phyloP scores from a whole-genome alignment of 2,113 vertebrate species.

The rat (Rattus norvegicus) region DNA sequence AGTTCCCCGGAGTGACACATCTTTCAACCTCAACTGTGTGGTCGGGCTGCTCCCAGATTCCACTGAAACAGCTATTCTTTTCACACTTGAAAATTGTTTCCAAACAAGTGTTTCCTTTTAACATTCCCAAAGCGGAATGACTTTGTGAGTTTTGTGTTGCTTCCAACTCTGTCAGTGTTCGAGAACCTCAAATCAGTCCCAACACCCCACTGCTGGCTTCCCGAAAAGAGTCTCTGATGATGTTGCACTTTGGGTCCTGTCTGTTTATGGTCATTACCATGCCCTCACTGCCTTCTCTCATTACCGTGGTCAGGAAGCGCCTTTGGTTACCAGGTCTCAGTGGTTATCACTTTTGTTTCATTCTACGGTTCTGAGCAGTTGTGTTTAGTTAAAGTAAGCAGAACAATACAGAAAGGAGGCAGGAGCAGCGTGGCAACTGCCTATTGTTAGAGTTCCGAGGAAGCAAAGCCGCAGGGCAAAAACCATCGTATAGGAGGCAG shows the following conservation, averaged over 20 bases:
- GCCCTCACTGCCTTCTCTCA: background rate
- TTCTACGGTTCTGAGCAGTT: background rate
- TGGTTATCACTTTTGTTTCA: slow-evolving; percentile 20
- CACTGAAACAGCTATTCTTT: slow-evolving; percentile 56
- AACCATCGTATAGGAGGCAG: slow-evolving; percentile 32
- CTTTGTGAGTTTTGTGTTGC: slow-evolving; percentile 68
- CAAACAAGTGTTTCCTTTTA: slow-evolving; percentile 73
- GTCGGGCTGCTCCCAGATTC: slow-evolving; percentile 57
- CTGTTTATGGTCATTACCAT: slow-evolving; percentile 25
- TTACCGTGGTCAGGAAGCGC: background rate
- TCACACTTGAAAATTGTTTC: slow-evolving; percentile 64
- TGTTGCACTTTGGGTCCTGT: slow-evolving; percentile 47
- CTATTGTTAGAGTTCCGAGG: slow-evolving; percentile 30
- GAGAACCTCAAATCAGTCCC: slow-evolving; percentile 57
- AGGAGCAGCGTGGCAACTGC: background rate
- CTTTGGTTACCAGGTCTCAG: background rate
- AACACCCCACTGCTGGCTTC: slow-evolving; percentile 33
- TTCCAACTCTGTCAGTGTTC: slow-evolving; percentile 69
- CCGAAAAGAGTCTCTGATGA: slow-evolving; percentile 49
- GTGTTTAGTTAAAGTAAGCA: slow-evolving; percentile 45
- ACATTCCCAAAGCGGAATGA: slow-evolving; percentile 69
- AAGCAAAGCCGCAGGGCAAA: slow-evolving; percentile 49
- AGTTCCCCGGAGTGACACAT: slow-evolving; percentile 30
- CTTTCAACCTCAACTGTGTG: slow-evolving; percentile 39
- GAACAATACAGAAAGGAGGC: background rate